These are phyloP conservation scores for Tipula helvola DNA, from an alignment of 2,888 invertebrate genomes.

Conservation along the genomic window DNA sequence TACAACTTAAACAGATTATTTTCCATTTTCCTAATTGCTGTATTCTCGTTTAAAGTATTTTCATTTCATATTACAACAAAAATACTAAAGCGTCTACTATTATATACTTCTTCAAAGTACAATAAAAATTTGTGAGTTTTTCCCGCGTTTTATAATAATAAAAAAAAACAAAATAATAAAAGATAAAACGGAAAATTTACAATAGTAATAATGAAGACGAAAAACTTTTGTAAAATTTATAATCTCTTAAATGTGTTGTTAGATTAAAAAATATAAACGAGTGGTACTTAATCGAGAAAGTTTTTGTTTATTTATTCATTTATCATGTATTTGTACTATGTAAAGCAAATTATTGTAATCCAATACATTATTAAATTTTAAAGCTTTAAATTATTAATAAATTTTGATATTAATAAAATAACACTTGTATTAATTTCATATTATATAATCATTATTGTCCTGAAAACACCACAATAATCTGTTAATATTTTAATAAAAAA, in stretches of 20 bases:
- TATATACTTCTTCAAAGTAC: background rate
- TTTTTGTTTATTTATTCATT: background rate
- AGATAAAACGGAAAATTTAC: background rate
- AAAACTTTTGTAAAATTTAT: background rate
- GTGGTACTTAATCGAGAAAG: background rate
- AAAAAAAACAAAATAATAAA: background rate
- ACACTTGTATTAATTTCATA: background rate
- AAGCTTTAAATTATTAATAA: background rate
- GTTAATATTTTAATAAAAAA: background rate
- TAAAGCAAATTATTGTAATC: background rate
- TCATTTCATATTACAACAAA: background rate
- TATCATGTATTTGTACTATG: background rate
- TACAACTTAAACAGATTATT: background rate
- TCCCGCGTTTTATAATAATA: background rate
- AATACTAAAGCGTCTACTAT: background rate
- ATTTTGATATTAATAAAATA: background rate
- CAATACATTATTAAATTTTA: background rate
- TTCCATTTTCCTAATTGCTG: constrained; percentile 4
- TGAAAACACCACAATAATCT: background rate
- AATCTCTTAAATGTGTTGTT: background rate
- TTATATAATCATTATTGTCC: background rate
- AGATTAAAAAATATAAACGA: background rate
- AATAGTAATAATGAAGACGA: background rate
- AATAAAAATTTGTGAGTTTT: background rate
- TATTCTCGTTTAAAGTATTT: background rate